A percentile compares a stretch with the other conserved stretches of the same genome.
Conservation (phyloP, 2,113 vertebrate species). For the Poicephalus meyeri region DNA sequence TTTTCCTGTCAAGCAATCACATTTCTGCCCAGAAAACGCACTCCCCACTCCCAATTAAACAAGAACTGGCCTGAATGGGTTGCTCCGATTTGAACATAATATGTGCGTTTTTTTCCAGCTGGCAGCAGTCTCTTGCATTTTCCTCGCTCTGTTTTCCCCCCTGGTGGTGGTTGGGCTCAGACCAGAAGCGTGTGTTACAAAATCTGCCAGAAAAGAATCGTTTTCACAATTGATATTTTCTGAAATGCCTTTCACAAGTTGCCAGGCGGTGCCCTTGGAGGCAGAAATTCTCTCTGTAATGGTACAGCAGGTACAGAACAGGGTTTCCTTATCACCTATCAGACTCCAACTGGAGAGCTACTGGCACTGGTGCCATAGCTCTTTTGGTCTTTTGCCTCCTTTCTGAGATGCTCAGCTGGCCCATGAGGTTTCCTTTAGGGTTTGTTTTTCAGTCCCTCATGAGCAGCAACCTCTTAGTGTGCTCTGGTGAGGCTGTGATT, state of each 20-base stretch:
- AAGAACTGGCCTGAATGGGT: not conserved
- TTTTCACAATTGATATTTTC: not conserved
- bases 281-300: not conserved
- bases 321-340: not conserved
- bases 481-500: not conserved
- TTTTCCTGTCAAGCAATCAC: slow-evolving; percentile 4
- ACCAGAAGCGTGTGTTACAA: not conserved
- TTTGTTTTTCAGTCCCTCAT: not conserved
- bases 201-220: slow-evolving; percentile 20
- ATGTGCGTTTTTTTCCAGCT: not conserved
- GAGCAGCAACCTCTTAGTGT: not conserved
- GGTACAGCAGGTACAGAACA: not conserved
- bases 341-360: not conserved
- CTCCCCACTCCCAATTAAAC: not conserved
- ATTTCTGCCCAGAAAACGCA: not conserved
- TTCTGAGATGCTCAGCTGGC: not conserved
- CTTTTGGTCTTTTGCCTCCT: not conserved
- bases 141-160: not conserved
- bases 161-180: not conserved
- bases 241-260: not conserved
- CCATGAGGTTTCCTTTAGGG: not conserved
- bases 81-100: not conserved
- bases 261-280: not conserved
- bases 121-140: not conserved
- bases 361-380: not conserved